These are phyloP conservation scores for Premnoplex brunnescens DNA, from an alignment of 2,797 vertebrate species.

Conservation along the genomic window DNA sequence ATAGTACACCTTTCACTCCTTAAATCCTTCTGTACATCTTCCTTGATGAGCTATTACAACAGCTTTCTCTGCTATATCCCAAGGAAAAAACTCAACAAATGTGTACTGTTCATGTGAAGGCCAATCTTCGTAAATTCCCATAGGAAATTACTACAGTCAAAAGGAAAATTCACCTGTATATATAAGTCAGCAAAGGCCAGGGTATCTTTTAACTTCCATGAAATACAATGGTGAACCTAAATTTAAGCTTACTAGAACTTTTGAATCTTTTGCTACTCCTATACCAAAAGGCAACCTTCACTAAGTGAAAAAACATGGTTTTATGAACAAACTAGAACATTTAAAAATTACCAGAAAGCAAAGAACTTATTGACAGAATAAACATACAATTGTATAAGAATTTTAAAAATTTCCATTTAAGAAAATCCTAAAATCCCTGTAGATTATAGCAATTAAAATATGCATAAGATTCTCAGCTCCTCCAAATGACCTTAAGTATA, in stretches of 20 bases:
- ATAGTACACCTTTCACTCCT: not conserved
- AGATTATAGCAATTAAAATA: not conserved
- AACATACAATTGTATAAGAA: not conserved
- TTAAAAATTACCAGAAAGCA: not conserved
- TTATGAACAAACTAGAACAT: not conserved
- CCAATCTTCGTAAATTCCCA: not conserved
- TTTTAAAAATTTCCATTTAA: not conserved
- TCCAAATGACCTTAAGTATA: not conserved
- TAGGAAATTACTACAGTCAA: not conserved
- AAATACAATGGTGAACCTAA: not conserved
- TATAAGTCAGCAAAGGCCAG: not conserved
- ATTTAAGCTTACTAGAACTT: not conserved
- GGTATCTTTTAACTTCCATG: not conserved
- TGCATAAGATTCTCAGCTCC: not conserved
- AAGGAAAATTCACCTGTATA: not conserved
- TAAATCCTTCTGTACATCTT: not conserved
- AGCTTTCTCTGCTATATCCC: not conserved
- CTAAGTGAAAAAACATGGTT: not conserved
- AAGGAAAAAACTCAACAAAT: not conserved
- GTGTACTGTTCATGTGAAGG: not conserved
- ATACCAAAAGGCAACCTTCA: not conserved
- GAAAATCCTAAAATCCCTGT: not conserved
- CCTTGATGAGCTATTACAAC: not conserved
- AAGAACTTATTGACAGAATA: not conserved
- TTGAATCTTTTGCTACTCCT: not conserved